These are phyloP conservation scores for Kryphioiulus occultus DNA, from an alignment of 2,888 invertebrate genomes.

Conservation along the genomic window DNA sequence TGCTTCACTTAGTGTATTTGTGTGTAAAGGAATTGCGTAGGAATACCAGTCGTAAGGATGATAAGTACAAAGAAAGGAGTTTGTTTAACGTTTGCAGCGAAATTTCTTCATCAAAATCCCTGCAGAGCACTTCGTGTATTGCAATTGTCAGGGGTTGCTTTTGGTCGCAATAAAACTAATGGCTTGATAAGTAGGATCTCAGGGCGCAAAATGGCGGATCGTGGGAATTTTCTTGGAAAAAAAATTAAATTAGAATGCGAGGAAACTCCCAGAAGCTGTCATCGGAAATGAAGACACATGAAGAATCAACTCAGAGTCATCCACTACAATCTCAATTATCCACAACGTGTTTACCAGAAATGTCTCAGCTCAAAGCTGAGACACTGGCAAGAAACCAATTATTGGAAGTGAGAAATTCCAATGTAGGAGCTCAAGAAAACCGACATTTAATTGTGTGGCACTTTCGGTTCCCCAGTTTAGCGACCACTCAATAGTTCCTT, in stretches of 20 bases:
- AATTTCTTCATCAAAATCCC: not conserved
- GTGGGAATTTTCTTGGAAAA: not conserved
- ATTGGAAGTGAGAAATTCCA: no score
- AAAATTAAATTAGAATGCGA: not conserved
- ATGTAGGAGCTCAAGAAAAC: no score
- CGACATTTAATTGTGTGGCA: no score
- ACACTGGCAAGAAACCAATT: no score
- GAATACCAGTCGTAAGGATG: no score
- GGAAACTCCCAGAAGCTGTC: not conserved
- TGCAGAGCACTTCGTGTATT: not conserved
- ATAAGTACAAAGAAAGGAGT: not conserved
- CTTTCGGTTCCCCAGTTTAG: no score
- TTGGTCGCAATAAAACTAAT: not conserved
- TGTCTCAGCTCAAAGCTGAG: no score
- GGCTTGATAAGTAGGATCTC: not conserved
- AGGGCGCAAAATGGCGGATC: not conserved
- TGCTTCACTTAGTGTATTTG: not conserved
- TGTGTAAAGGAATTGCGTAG: not conserved
- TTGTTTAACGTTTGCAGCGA: not conserved
- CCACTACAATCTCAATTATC: no score
- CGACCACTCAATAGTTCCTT: no score
- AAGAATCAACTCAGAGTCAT: not conserved
- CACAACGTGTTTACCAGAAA: no score
- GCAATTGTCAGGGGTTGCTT: not conserved
- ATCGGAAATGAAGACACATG: not conserved